phyloP scores from a whole-genome alignment of 2,797 vertebrate species.

The Setipinna tenuifilis region DNA sequence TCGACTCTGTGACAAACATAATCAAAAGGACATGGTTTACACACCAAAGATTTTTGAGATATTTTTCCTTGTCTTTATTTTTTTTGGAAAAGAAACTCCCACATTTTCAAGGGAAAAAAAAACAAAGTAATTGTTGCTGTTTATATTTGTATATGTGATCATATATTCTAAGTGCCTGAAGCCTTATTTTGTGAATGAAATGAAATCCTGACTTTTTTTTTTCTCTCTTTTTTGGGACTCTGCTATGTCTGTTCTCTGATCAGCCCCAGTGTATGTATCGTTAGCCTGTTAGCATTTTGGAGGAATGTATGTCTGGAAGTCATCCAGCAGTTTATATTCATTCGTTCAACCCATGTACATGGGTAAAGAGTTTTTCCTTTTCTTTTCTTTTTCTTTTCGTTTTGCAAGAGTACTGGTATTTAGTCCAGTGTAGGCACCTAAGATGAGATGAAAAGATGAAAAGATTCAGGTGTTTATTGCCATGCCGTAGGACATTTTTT shows the following conservation, averaged over 20 bases:
- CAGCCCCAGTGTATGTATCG: not conserved
- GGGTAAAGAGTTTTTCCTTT: not conserved
- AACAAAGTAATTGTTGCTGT: conserved; percentile 74
- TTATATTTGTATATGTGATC: conserved; percentile 89
- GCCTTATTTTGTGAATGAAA: conserved; percentile 79
- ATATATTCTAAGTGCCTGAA: conserved; percentile 94
- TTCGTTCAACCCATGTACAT: not conserved
- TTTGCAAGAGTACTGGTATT: not conserved
- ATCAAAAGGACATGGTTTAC: conserved; percentile 70
- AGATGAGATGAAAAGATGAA: not conserved
- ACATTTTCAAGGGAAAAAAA: conserved; percentile 67
- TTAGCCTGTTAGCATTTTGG: not conserved
- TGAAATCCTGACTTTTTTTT: not conserved
- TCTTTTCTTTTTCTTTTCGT: not conserved
- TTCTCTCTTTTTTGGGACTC: not conserved
- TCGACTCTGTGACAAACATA: not conserved
- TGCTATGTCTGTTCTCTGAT: not conserved
- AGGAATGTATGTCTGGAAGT: not conserved
- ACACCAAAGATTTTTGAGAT: conserved; percentile 91
- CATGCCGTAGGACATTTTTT: not conserved
- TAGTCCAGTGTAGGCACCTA: not conserved
- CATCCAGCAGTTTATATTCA: not conserved
- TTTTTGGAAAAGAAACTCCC: conserved; percentile 76
- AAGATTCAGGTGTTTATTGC: not conserved
- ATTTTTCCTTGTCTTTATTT: conserved; percentile 53